Conservation (phyloP, 2,888 invertebrate genomes). For the Aplocera efformata region DNA sequence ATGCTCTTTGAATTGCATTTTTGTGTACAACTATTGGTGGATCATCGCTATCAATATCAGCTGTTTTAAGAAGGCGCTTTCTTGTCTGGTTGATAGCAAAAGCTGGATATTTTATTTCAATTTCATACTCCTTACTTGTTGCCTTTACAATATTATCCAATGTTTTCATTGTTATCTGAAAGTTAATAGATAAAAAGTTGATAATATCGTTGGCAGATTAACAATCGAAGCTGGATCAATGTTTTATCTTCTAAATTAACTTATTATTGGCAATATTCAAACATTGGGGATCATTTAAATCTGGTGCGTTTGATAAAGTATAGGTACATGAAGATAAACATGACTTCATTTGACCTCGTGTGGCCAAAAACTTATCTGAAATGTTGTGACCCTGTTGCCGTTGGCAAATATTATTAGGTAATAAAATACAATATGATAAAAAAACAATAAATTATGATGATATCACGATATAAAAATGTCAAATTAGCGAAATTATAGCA, state of each 20-base stretch:
- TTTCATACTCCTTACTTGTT: conserved; percentile 44
- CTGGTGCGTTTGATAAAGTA: no score
- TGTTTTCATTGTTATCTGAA: conserved; percentile 83
- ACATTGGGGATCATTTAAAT: no score
- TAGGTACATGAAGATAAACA: no score
- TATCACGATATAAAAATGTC: no score
- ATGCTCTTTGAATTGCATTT: conserved; percentile 49
- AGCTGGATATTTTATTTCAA: conserved; percentile 47
- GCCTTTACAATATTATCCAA: conserved; percentile 77
- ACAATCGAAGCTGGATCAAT: not conserved
- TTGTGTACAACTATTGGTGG: conserved; percentile 51
- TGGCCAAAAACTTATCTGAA: no score
- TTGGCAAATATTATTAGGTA: conserved; percentile 2
- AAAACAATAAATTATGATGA: no score
- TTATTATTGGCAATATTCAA: not conserved
- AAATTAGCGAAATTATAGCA: no score
- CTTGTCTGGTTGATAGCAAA: conserved; percentile 39
- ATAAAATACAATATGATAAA: not conserved
- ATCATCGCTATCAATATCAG: conserved; percentile 39
- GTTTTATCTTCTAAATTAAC: not conserved
- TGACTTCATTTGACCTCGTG: no score
- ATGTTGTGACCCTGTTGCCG: not conserved
- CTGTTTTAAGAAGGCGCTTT: conserved; percentile 23
- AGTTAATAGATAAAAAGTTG: conserved; percentile 24
- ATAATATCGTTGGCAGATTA: not conserved